A percentile compares a stretch with the other conserved stretches of the same genome.
phyloP scores from a whole-genome alignment of 2,113 vertebrate species.

The Caloenas nicobarica region DNA sequence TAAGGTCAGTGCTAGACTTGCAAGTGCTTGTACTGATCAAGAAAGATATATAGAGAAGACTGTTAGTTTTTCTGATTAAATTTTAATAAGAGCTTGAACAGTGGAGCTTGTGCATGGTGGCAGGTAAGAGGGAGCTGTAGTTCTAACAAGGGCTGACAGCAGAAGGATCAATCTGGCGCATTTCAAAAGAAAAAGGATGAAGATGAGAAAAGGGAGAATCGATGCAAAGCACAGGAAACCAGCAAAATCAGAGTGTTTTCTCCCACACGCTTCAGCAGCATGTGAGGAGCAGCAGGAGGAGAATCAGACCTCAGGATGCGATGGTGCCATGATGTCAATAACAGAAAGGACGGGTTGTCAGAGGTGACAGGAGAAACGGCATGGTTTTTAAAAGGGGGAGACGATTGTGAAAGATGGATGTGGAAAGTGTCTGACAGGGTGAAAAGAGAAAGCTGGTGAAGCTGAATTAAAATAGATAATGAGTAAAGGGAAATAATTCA shows the following conservation, averaged over 20 bases:
- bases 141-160: not conserved
- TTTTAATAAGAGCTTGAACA: not conserved
- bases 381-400: not conserved
- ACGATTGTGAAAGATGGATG: not conserved
- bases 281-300: not conserved
- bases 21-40: not conserved
- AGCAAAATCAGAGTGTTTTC: not conserved
- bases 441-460: slow-evolving; percentile 11
- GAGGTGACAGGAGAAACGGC: slow-evolving; percentile 20
- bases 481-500: not conserved
- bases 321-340: not conserved
- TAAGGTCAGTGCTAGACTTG: not conserved
- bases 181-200: not conserved
- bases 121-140: not conserved
- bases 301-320: not conserved
- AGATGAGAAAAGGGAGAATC: not conserved
- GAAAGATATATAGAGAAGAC: not conserved
- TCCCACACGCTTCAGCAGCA: not conserved
- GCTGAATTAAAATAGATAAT: not conserved
- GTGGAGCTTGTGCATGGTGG: not conserved
- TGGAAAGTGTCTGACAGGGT: slow-evolving; percentile 10
- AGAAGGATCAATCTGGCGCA: not conserved
- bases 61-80: not conserved
- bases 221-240: not conserved
- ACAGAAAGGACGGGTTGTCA: not conserved